Evolutionary conservation across 2,888 invertebrate species (phyloP).

Genomic region (Syritta pipiens): DNA sequence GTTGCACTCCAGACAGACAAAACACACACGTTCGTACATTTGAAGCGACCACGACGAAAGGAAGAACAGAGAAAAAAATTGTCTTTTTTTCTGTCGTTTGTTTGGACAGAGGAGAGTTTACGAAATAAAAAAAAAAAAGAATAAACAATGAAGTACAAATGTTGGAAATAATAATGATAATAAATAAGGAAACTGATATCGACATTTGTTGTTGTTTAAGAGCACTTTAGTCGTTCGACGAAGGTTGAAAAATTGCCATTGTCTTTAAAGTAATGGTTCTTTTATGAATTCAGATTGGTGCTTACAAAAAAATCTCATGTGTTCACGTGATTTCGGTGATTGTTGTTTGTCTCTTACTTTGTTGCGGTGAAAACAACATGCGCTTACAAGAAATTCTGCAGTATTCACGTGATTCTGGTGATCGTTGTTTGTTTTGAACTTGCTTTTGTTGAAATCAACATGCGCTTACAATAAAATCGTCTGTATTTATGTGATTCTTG

Average conservation of each 20-base stretch:
- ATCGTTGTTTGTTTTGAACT: no score
- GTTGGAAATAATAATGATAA: constrained; percentile 28
- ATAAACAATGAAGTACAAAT: constrained; percentile 19
- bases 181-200: constrained; percentile 47
- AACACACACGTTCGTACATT: no score
- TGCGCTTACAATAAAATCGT: no score
- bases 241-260: no score
- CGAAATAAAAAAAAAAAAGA: constrained; percentile 1
- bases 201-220: constrained; percentile 2
- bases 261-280: no score
- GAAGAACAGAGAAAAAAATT: constrained; percentile 5
- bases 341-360: background rate
- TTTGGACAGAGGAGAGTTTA: constrained; percentile 18
- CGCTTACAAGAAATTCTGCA: background rate
- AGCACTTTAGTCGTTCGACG: constrained; percentile 15
- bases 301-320: no score
- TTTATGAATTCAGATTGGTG: no score
- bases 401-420: background rate
- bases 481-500: no score
- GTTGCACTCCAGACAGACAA: constrained; percentile 61
- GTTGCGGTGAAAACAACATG: no score
- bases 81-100: background rate
- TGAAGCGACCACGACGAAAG: no score
- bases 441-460: no score
- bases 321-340: no score